Evolutionary conservation across 1,140 invertebrate species (phyloP).

Genomic region (Hydropsyche tenuis): DNA sequence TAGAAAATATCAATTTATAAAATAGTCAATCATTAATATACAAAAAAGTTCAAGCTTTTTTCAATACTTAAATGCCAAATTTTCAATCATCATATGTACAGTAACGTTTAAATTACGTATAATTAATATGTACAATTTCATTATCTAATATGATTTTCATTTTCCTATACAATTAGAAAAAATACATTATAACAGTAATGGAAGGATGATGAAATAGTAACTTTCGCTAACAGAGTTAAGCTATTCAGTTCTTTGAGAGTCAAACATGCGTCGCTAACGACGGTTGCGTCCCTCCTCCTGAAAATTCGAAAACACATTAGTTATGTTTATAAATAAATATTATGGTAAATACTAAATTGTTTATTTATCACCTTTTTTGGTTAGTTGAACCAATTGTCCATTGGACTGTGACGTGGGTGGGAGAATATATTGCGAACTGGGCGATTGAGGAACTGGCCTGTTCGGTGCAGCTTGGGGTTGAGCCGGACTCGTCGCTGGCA

Average conservation of each 20-base stretch:
- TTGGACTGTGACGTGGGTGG: conserved; percentile 34
- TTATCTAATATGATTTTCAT: neutral
- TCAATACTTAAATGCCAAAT: neutral
- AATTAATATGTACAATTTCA: neutral
- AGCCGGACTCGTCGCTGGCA: conserved; percentile 29
- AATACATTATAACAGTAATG: conserved; percentile 28
- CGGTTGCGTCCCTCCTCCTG: conserved; percentile 40
- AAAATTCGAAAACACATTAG: conserved; percentile 26
- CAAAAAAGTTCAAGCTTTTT: neutral
- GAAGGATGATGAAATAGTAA: conserved; percentile 37
- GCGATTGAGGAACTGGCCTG: conserved; percentile 39
- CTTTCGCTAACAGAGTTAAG: conserved; percentile 21
- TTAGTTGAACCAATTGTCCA: conserved; percentile 45
- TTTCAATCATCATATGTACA: neutral
- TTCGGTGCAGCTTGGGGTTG: conserved; percentile 43
- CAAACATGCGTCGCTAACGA: conserved; percentile 48
- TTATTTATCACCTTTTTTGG: conserved; percentile 44
- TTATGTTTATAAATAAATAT: no score
- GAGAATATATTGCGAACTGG: conserved; percentile 45
- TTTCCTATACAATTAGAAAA: neutral
- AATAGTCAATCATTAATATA: neutral
- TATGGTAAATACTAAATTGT: no score
- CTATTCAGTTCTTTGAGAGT: conserved; percentile 41
- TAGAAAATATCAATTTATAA: neutral
- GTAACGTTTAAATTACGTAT: neutral